Base-by-base conservation (phyloP, 2,797 vertebrate genomes). In the Muscicapa comitata region DNA sequence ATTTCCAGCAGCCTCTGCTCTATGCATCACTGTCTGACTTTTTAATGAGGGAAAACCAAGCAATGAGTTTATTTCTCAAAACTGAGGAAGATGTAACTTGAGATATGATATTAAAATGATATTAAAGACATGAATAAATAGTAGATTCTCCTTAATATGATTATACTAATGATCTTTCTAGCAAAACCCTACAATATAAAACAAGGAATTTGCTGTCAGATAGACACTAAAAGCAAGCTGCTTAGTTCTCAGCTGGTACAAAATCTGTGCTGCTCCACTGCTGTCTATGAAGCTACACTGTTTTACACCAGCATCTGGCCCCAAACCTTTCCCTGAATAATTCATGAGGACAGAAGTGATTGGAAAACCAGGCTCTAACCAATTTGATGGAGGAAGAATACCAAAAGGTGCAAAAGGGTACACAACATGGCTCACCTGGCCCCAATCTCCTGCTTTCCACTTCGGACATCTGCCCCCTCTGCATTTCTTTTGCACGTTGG, bases 361-460 rank as follows among this genome's bases (percentile, higher is more conserved):
- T 45, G 50, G 71, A 88, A 94, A 90, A 70, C 13, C 57, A 90
- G n/a, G 63, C 79, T 86, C 53, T 51, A 72, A 31, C 86, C 86
- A 76, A 5, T 1, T 15, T 19, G 79, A 77, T 13, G 10, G 31
- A 75, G 51, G 20, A 86, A 40, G 37, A 86, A 47, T 77, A 95
- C 55, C 72, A 53, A 82, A 82, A 23, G 40, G 38, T 66, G 58
- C 50, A 94, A 94, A 89, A 92, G 81, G 61, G 83, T 95, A 96
- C n/a, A 82, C 70, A 79, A 47, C 7, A 0, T 10, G 10, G 96
- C 98, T 97, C 98, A 99, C 99, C 99, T 99, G 98, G 97, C 97
- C 98, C 99, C 99, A 99, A 37, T 97, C 96, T 97, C 98, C 98
- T n/a, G 98, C 98, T 97, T 98, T 99, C 99, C 99, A 99, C 96